A percentile compares a stretch with the other conserved stretches of the same genome.
Conservation (phyloP, 2,797 vertebrate genomes). For the Tiaroga cobitis region DNA sequence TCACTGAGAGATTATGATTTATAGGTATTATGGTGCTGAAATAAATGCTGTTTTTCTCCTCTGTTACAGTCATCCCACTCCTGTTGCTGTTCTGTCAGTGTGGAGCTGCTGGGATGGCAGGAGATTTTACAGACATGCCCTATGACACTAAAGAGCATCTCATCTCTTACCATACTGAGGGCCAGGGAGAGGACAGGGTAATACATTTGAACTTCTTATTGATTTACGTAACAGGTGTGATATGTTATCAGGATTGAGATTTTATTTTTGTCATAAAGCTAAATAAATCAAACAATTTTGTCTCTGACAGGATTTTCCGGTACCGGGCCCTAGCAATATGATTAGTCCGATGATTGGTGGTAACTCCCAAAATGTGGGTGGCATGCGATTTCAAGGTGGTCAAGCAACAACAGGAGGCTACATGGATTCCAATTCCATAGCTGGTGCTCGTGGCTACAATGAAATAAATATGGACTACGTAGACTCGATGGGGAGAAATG, state of each 20-base stretch:
- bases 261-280: background rate
- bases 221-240: background rate
- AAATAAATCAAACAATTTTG: background rate
- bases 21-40: background rate
- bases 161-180: slow-evolving; percentile 86
- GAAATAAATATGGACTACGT: background rate
- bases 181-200: slow-evolving; percentile 87
- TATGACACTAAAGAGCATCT: slow-evolving; percentile 81
- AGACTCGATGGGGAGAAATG: slow-evolving; percentile 32
- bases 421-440: background rate
- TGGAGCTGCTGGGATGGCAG: slow-evolving; percentile 69
- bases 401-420: background rate
- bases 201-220: background rate
- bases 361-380: background rate
- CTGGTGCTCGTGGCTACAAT: slow-evolving; percentile 26
- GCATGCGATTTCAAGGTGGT: fast-evolving
- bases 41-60: slow-evolving; percentile 3
- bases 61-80: slow-evolving; percentile 82
- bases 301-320: slow-evolving; percentile 66
- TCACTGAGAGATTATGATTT: background rate
- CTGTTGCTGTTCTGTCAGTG: slow-evolving; percentile 82
- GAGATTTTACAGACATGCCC: slow-evolving; percentile 74
- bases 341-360: fast-evolving
- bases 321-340: slow-evolving; percentile 22
- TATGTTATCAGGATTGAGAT: background rate